A percentile compares a stretch with the other conserved stretches of the same genome.
phyloP scores from a whole-genome alignment of 2,797 vertebrate genomes.

The Lacerta bilineata region DNA sequence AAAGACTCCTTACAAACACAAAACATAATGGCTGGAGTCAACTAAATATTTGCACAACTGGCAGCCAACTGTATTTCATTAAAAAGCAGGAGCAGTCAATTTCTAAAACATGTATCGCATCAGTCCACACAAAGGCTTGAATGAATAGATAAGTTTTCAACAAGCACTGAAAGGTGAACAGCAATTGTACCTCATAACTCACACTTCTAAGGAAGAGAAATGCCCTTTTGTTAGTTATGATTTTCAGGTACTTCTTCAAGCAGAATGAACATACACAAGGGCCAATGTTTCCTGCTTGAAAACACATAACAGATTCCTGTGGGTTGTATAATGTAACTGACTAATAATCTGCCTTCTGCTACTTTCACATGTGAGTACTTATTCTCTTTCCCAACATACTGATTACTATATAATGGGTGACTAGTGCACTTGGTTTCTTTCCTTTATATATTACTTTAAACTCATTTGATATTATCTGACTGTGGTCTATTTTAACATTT shows the following conservation, averaged over 20 bases:
- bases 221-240: slow-evolving; percentile 3
- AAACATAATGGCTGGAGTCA: too few relatives aligned
- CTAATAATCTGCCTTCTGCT: slow-evolving; percentile 58
- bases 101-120: too few relatives aligned
- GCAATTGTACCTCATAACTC: not conserved
- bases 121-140: not conserved
- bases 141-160: slow-evolving; percentile 14
- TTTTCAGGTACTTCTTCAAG: slow-evolving; percentile 13
- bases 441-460: slow-evolving; percentile 63
- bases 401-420: slow-evolving; percentile 19
- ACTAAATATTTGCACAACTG: too few relatives aligned
- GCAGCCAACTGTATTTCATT: too few relatives aligned
- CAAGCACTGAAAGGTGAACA: too few relatives aligned
- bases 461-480: slow-evolving; percentile 64
- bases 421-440: slow-evolving; percentile 49
- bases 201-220: slow-evolving; percentile 31
- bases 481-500: slow-evolving; percentile 71
- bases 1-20: not conserved
- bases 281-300: slow-evolving; percentile 35
- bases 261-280: not conserved
- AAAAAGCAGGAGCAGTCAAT: too few relatives aligned
- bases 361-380: slow-evolving; percentile 44
- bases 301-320: slow-evolving; percentile 45
- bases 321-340: slow-evolving; percentile 56
- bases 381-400: not conserved